Percentiles rank a stretch among this genome's conserved stretches.
Evolutionary conservation across 2,113 vertebrate genomes (phyloP).

Genomic region (Rhabdomys dilectus): DNA sequence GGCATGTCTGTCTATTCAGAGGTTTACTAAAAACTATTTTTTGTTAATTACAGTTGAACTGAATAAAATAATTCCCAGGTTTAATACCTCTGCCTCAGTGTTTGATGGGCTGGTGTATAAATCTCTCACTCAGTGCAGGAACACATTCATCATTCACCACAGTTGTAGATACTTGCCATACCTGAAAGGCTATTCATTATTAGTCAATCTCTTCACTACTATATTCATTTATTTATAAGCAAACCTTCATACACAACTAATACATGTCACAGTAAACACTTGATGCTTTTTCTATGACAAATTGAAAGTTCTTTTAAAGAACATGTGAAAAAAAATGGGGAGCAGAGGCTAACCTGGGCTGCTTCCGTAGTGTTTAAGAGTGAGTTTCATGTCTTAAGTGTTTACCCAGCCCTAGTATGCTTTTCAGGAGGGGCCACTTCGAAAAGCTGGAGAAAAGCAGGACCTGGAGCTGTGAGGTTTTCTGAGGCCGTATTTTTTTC

Average conservation of each 20-base stretch:
- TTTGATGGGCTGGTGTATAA: neutral
- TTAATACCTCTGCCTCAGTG: neutral
- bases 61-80: neutral
- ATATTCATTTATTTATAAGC: neutral
- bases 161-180: neutral
- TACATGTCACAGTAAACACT: neutral
- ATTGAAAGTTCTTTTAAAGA: constrained; percentile 27
- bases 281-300: neutral
- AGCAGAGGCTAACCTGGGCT: neutral
- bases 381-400: neutral
- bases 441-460: neutral
- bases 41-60: constrained; percentile 16
- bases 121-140: neutral
- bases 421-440: neutral
- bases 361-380: neutral
- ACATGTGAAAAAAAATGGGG: neutral
- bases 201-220: neutral
- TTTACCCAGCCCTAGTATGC: neutral
- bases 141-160: neutral
- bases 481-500: neutral
- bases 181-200: neutral
- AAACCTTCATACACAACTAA: neutral
- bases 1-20: neutral
- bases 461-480: neutral
- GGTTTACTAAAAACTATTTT: neutral